These are phyloP conservation scores for Tupiocoris notatus DNA, from an alignment of 2,888 invertebrate species.

Conservation along the genomic window DNA sequence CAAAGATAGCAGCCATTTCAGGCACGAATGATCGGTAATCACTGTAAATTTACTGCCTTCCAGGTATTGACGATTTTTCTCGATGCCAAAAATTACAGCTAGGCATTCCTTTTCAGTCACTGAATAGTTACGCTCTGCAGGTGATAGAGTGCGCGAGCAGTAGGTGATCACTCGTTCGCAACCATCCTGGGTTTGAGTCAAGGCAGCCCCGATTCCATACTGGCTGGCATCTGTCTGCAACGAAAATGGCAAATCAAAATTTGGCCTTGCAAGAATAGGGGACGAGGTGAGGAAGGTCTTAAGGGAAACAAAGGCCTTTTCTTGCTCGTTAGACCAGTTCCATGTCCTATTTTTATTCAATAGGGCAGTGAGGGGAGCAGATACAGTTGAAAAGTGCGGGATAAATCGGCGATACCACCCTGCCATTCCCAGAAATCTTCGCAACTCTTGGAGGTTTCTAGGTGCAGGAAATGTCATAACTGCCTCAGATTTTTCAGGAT, in stretches of 20 bases:
- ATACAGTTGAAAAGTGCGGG: conserved; percentile 46
- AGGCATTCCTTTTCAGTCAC: too few relatives aligned
- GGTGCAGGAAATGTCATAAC: conserved; percentile 25
- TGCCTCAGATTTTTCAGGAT: too few relatives aligned
- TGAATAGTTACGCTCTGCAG: conserved; percentile 48
- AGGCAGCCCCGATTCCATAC: conserved; percentile 17
- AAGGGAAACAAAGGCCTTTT: conserved; percentile 40
- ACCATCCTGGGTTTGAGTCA: conserved; percentile 30
- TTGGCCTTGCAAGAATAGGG: conserved; percentile 40
- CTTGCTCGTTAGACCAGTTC: conserved; percentile 39
- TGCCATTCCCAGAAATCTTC: conserved; percentile 38
- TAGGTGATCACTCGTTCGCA: too few relatives aligned
- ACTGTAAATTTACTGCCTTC: too few relatives aligned
- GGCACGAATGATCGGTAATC: too few relatives aligned
- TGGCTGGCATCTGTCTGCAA: too few relatives aligned
- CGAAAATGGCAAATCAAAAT: conserved; percentile 34
- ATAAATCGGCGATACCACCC: conserved; percentile 49
- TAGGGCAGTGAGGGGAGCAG: conserved; percentile 48
- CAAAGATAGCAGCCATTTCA: too few relatives aligned
- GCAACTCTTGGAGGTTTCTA: conserved; percentile 17
- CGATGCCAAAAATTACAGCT: too few relatives aligned
- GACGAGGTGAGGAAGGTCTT: conserved; percentile 32
- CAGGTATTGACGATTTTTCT: too few relatives aligned
- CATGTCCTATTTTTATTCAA: conserved; percentile 40
- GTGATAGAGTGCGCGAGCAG: conserved; percentile 4